A percentile compares a stretch with the other conserved stretches of the same genome.
These are phyloP conservation scores for Sterrhoptilus dennistouni DNA, from an alignment of 2,113 vertebrate species.

Conservation along the genomic window DNA sequence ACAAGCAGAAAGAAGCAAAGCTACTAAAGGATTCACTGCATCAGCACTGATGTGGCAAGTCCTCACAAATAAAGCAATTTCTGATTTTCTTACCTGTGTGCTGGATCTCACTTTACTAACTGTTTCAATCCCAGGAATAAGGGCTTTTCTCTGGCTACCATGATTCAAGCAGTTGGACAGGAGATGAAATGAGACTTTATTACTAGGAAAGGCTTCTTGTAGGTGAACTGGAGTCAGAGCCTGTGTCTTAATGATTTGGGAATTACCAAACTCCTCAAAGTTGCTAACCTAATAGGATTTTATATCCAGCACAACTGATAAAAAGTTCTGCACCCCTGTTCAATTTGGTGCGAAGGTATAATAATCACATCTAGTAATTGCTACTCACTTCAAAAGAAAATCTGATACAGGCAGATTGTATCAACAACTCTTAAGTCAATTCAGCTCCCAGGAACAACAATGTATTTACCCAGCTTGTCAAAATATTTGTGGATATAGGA, in stretches of 20 bases:
- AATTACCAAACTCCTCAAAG: neutral
- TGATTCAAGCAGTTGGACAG: neutral
- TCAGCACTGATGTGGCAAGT: neutral
- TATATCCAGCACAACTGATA: neutral
- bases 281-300: neutral
- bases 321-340: neutral
- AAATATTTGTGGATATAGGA: neutral
- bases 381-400: neutral
- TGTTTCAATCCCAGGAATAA: neutral
- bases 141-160: neutral
- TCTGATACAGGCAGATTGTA: neutral
- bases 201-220: neutral
- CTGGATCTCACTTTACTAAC: neutral
- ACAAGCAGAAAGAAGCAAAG: neutral
- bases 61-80: neutral
- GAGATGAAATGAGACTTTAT: neutral
- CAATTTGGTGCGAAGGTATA: neutral
- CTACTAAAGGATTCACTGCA: neutral
- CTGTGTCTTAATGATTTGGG: neutral
- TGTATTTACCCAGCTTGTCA: neutral
- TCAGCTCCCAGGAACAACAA: neutral
- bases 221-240: neutral
- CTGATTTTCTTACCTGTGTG: neutral
- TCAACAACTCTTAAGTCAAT: neutral
- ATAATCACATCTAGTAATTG: neutral